phyloP scores from a whole-genome alignment of 2,888 invertebrate genomes.

The Perizoma flavofasciatum region DNA sequence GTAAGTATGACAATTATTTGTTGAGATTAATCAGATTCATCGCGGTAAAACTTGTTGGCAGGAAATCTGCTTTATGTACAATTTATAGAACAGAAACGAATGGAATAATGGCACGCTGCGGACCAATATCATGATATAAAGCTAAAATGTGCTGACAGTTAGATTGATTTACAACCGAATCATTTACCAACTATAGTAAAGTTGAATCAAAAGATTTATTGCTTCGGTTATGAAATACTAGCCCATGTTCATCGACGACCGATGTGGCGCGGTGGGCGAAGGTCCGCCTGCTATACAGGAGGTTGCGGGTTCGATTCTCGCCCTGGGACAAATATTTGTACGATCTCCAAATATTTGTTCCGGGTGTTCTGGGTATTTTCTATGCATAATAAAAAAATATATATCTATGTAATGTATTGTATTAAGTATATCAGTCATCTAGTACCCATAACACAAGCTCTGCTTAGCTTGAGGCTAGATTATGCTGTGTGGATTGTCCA shows the following conservation, averaged over 20 bases:
- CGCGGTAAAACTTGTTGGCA: slow-evolving; percentile 7
- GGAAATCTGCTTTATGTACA: slow-evolving; percentile 9
- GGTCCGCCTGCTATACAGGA: no score
- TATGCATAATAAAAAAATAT: no score
- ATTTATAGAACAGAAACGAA: slow-evolving; percentile 2
- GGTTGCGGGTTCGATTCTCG: no score
- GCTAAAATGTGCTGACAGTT: slow-evolving; percentile 20
- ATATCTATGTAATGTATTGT: no score
- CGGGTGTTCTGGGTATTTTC: no score
- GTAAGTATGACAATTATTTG: neutral
- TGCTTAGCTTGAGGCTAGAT: no score
- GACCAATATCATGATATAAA: slow-evolving; percentile 13
- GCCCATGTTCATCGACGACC: slow-evolving; percentile 6
- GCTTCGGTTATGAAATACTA: slow-evolving; percentile 13
- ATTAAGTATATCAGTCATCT: no score
- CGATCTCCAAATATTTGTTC: no score
- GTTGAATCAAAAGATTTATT: slow-evolving; percentile 29
- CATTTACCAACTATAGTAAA: slow-evolving; percentile 25
- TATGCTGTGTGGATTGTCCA: no score
- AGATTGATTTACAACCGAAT: slow-evolving; percentile 35
- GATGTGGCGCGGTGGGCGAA: no score
- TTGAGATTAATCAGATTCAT: slow-evolving; percentile 2
- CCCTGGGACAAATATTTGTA: no score
- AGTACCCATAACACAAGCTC: no score
- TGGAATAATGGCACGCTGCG: slow-evolving; percentile 2